phyloP scores from a whole-genome alignment of 2,888 invertebrate species.

The Dusona sp. region DNA sequence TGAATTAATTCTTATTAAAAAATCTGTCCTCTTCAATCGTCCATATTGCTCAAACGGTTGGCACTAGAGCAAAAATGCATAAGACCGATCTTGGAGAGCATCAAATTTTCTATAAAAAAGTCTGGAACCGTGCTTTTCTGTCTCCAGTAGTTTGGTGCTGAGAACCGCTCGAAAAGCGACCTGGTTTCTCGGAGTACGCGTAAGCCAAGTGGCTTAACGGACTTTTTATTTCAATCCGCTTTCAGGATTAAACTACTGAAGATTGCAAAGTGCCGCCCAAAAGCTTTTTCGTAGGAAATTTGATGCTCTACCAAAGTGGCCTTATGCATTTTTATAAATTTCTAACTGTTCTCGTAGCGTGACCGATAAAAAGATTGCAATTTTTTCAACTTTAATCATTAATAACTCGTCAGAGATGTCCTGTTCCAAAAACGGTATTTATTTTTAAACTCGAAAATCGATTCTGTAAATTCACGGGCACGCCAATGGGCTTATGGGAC shows the following conservation, averaged over 20 bases:
- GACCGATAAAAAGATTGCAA: neutral
- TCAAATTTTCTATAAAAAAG: conserved; percentile 1
- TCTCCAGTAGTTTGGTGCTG: neutral
- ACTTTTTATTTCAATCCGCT: conserved; percentile 16
- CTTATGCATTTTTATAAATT: neutral
- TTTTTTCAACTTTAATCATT: neutral
- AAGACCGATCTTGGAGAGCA: neutral
- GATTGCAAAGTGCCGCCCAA: conserved; percentile 4
- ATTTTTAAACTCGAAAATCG: neutral
- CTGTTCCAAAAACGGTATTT: neutral
- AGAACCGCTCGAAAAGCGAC: neutral
- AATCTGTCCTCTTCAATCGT: neutral
- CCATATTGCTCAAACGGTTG: neutral
- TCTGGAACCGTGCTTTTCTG: neutral
- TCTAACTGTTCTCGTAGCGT: neutral
- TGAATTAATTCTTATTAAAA: neutral
- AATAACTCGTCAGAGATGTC: neutral
- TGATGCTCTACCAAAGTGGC: neutral
- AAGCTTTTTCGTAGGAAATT: neutral
- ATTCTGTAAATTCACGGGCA: neutral
- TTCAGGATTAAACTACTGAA: conserved; percentile 8
- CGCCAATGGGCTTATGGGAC: too few relatives aligned
- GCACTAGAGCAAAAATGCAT: neutral
- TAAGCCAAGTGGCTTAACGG: conserved; percentile 12
- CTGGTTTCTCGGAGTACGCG: conserved; percentile 2